Conservation (phyloP, 92 coral and sea anemone genomes). For the Blastomussa wellsi region DNA sequence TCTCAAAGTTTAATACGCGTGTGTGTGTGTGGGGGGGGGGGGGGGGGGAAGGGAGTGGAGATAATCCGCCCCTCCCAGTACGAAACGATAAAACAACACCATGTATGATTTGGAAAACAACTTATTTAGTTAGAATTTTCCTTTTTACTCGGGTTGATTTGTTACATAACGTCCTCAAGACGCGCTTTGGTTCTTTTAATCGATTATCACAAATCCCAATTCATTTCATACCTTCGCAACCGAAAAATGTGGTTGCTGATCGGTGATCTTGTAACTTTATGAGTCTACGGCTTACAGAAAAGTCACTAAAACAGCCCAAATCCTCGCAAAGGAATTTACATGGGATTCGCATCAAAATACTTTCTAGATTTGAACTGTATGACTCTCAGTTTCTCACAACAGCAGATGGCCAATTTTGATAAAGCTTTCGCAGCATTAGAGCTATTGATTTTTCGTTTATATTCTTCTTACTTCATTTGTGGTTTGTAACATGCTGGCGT, state of each 20-base stretch:
- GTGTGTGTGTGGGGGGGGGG: no score
- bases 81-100: no score
- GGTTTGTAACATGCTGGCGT: slow-evolving; percentile 25
- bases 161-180: background rate
- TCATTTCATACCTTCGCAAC: background rate
- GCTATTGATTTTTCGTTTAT: background rate
- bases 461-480: slow-evolving; percentile 14
- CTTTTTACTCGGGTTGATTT: background rate
- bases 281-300: background rate
- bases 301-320: background rate
- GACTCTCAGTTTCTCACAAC: background rate
- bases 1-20: no score
- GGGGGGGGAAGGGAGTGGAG: no score
- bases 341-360: background rate
- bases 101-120: no score
- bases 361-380: background rate
- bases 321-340: background rate
- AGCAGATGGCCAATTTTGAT: background rate
- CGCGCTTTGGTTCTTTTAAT: background rate
- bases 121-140: no score
- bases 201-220: background rate
- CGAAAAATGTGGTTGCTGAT: background rate
- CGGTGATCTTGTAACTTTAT: background rate
- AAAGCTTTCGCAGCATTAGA: background rate
- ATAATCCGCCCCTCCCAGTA: no score